These are phyloP conservation scores for Bos taurus DNA, from an alignment of 2,113 vertebrate genomes.

Conservation along the genomic window ARS-UCD2.0 NC_037355.1:4532501-4533000, in stretches of 20 bases:
- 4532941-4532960: neutral
- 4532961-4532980: neutral
- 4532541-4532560: neutral
- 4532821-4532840: neutral
- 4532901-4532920: neutral
- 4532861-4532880: neutral
- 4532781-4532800: neutral
- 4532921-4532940: neutral
- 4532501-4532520: neutral
- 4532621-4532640: fast-evolving
- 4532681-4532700: neutral
- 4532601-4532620: fast-evolving
- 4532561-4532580: neutral
- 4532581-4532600: neutral
- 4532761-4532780: neutral
- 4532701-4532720: neutral
- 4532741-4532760: neutral
- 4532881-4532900: neutral
- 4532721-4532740: neutral
- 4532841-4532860: neutral
- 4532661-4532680: neutral
- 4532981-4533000: neutral
- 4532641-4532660: neutral
- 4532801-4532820: neutral
- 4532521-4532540: neutral